phyloP scores from a whole-genome alignment of 2,888 invertebrate genomes.

The Notodonta ziczac region DNA sequence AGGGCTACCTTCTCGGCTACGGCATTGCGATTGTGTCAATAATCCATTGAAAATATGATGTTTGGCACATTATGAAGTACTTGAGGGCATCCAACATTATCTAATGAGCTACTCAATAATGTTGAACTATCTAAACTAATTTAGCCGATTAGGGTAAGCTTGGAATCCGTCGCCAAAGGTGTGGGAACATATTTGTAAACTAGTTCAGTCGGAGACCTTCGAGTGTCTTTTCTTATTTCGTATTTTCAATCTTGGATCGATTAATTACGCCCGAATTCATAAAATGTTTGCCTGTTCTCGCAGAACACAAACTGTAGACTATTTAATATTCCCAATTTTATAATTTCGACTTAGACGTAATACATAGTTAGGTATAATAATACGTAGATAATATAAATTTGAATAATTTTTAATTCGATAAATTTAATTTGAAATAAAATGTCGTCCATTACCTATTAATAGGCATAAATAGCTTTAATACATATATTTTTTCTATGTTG shows the following conservation, averaged over 20 bases:
- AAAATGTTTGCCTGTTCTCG: slow-evolving; percentile 18
- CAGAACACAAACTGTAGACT: slow-evolving; percentile 33
- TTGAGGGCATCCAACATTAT: slow-evolving; percentile 31
- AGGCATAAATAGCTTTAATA: slow-evolving; percentile 62
- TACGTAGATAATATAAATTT: slow-evolving; percentile 33
- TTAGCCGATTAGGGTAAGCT: slow-evolving; percentile 22
- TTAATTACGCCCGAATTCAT: not conserved
- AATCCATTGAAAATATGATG: slow-evolving; percentile 45
- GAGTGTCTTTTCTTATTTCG: not conserved
- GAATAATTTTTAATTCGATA: slow-evolving; percentile 47
- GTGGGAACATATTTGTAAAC: not conserved
- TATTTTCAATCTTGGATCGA: not conserved
- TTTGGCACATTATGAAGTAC: slow-evolving; percentile 64
- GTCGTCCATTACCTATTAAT: slow-evolving; percentile 52
- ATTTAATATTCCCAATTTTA: slow-evolving; percentile 26
- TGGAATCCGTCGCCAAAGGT: not conserved
- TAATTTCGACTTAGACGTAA: slow-evolving; percentile 33
- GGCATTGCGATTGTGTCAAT: slow-evolving; percentile 50
- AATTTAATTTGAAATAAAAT: slow-evolving; percentile 48
- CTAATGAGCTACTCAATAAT: slow-evolving; percentile 40
- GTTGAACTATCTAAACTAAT: slow-evolving; percentile 37
- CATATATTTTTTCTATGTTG: slow-evolving; percentile 51
- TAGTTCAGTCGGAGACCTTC: not conserved
- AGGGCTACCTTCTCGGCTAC: slow-evolving; percentile 30
- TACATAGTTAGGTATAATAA: slow-evolving; percentile 23